phyloP scores from a whole-genome alignment of 2,888 invertebrate genomes.

The Trypoxylon attenuatum region DNA sequence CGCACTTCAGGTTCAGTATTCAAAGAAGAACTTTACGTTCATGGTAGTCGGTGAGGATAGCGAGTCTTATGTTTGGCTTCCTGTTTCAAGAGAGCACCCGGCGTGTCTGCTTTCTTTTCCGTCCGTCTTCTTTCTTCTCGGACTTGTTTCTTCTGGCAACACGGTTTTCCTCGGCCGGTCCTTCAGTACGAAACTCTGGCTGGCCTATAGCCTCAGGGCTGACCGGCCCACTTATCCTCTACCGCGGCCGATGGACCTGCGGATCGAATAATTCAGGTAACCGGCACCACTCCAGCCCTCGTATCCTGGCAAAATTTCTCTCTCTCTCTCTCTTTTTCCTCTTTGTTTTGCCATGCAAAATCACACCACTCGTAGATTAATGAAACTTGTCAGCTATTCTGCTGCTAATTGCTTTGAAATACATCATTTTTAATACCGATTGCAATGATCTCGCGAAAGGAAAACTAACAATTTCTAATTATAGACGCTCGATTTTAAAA shows the following conservation, averaged over 20 bases:
- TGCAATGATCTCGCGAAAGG: too few species aligned
- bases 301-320: conserved; percentile 1
- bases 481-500: too few species aligned
- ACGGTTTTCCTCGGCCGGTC: conserved; percentile 12
- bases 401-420: too few species aligned
- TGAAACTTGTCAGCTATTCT: too few species aligned
- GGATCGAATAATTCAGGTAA: conserved; percentile 31
- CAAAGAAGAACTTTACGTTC: too few species aligned
- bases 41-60: too few species aligned
- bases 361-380: too few species aligned
- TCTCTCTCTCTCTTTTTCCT: not conserved
- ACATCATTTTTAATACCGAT: too few species aligned
- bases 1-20: too few species aligned
- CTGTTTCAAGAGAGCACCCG: not conserved
- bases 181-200: conserved; percentile 26
- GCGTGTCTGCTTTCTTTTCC: conserved; percentile 27
- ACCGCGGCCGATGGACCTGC: conserved; percentile 22
- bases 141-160: conserved; percentile 15
- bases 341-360: not conserved
- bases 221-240: conserved; percentile 47
- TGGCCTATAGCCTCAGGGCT: conserved; percentile 54
- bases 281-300: not conserved
- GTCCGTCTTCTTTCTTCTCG: conserved; percentile 5
- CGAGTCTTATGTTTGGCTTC: not conserved
- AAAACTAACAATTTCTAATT: too few species aligned